phyloP scores from a whole-genome alignment of 2,888 invertebrate species.

The Neoitamus cyanurus region DNA sequence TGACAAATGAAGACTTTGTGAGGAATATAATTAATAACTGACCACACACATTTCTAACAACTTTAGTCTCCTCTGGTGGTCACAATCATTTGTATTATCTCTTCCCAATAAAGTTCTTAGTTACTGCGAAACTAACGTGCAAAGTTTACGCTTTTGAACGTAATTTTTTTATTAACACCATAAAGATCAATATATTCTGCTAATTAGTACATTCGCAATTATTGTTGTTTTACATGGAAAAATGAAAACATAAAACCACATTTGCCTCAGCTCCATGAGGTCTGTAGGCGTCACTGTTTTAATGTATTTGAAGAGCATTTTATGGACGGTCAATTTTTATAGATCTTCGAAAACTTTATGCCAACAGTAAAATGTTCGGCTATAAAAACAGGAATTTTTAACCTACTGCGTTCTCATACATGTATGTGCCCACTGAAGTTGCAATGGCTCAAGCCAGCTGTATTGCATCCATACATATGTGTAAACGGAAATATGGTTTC shows the following conservation, averaged over 20 bases:
- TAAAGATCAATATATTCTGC: neutral
- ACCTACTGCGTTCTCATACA: neutral
- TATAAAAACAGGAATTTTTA: neutral
- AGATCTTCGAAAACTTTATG: neutral
- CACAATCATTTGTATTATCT: neutral
- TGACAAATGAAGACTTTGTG: neutral
- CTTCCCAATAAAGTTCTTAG: neutral
- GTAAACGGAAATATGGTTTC: neutral
- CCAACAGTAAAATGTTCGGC: neutral
- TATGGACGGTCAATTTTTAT: neutral
- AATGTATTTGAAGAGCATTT: neutral
- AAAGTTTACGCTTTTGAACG: neutral
- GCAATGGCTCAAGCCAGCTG: neutral
- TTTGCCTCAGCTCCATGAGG: neutral
- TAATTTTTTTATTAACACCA: neutral
- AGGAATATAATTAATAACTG: neutral
- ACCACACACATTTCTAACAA: neutral
- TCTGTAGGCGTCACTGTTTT: neutral
- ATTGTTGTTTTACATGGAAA: neutral
- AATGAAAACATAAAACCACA: neutral
- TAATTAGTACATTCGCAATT: conserved; percentile 8
- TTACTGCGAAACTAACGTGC: neutral
- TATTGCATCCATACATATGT: neutral
- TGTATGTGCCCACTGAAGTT: neutral
- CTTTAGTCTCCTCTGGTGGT: neutral